Percentiles rank a stretch among this genome's conserved stretches.
Conservation (phyloP, 2,888 invertebrate genomes). For the Mechanitis messenoides region DNA sequence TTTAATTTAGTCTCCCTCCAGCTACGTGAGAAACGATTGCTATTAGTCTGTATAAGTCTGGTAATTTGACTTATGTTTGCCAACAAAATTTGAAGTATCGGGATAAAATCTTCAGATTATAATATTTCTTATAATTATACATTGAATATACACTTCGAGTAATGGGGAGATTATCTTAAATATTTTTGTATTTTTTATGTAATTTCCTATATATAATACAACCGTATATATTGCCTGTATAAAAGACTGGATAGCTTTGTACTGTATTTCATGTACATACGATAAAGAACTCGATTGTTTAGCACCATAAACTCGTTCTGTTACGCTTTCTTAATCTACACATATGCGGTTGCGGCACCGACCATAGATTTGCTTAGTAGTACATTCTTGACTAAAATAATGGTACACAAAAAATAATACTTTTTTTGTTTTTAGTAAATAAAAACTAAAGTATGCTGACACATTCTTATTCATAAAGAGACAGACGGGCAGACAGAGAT, state of each 20-base stretch:
- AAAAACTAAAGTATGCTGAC: too few relatives aligned
- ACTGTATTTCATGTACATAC: background rate
- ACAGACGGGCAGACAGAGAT: too few relatives aligned
- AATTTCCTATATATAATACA: background rate
- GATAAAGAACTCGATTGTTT: conserved; percentile 23
- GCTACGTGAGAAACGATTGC: too few relatives aligned
- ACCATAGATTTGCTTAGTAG: conserved; percentile 18
- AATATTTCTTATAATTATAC: too few relatives aligned
- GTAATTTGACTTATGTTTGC: too few relatives aligned
- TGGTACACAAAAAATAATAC: background rate
- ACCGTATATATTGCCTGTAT: background rate
- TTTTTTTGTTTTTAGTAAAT: background rate
- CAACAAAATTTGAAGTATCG: too few relatives aligned
- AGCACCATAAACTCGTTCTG: conserved; percentile 42
- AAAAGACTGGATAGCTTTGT: background rate
- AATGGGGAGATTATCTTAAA: too few relatives aligned
- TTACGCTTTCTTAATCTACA: conserved; percentile 51
- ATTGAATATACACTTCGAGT: too few relatives aligned
- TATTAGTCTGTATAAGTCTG: too few relatives aligned
- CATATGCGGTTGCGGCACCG: conserved; percentile 21
- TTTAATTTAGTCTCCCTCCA: too few relatives aligned
- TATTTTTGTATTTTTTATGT: too few relatives aligned
- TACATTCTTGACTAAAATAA: conserved; percentile 12
- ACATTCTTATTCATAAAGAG: background rate
- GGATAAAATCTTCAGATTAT: too few relatives aligned